Evolutionary conservation across 2,113 vertebrate species (phyloP).

Genomic region (Raphicerus campestris): DNA sequence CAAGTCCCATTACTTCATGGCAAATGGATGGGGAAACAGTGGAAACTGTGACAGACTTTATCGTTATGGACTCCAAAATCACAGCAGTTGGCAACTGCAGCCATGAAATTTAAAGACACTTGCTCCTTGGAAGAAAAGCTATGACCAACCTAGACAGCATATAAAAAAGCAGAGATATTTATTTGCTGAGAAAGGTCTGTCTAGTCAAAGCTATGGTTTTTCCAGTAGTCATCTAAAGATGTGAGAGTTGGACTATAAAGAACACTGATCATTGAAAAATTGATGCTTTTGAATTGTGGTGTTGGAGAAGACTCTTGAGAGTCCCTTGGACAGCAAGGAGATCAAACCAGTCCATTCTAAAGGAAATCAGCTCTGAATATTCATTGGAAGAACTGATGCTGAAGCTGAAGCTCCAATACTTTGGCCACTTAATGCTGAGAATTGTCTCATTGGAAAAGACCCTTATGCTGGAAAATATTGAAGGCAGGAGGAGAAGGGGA

Average conservation of each 20-base stretch:
- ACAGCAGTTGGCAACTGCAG: not conserved
- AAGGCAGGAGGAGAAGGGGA: not conserved
- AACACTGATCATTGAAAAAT: not conserved
- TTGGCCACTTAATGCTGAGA: not conserved
- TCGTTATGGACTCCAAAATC: not conserved
- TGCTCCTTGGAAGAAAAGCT: not conserved
- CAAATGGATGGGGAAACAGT: not conserved
- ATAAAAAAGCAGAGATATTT: not conserved
- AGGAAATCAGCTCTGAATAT: not conserved
- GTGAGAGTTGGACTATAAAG: not conserved
- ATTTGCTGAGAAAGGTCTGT: not conserved
- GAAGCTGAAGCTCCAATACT: not conserved
- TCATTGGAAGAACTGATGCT: not conserved
- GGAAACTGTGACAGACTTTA: not conserved
- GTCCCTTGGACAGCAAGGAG: not conserved
- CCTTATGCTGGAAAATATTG: not conserved
- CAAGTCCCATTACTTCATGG: not conserved
- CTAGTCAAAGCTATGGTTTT: not conserved
- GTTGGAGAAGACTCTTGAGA: not conserved
- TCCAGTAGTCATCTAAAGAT: not conserved
- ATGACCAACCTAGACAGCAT: not conserved
- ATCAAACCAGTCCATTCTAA: not conserved
- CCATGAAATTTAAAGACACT: not conserved
- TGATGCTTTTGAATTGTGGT: not conserved
- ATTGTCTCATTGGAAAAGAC: not conserved